These are phyloP conservation scores for Saimiri boliviensis DNA, from an alignment of 2,113 vertebrate species.

Conservation along the genomic window DNA sequence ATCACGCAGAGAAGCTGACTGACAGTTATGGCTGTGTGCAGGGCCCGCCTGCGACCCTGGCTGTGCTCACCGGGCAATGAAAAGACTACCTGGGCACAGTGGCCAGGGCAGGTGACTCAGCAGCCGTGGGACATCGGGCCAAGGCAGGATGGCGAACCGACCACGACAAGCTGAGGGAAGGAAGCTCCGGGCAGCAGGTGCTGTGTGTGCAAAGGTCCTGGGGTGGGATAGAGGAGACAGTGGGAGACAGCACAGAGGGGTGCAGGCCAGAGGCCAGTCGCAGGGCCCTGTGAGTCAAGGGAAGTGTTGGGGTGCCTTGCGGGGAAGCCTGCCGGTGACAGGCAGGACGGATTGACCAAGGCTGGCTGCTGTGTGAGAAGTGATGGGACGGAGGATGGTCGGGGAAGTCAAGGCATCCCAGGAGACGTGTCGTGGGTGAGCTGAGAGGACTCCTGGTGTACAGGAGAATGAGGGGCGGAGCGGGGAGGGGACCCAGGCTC, in stretches of 20 bases:
- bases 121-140: background rate
- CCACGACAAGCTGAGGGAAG: rapidly evolving
- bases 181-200: rapidly evolving
- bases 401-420: background rate
- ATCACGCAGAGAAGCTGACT: rapidly evolving
- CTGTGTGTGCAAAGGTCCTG: background rate
- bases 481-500: background rate
- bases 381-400: rapidly evolving
- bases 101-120: background rate
- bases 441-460: background rate
- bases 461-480: background rate
- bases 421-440: rapidly evolving
- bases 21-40: no score
- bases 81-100: rapidly evolving
- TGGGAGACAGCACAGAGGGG: rapidly evolving
- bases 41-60: background rate
- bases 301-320: no score
- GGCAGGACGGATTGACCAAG: background rate
- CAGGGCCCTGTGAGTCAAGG: background rate
- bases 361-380: background rate
- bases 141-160: background rate
- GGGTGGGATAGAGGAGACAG: background rate
- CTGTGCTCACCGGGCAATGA: rapidly evolving
- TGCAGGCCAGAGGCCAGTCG: rapidly evolving
- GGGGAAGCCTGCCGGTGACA: background rate